phyloP scores from a whole-genome alignment of 2,113 vertebrate genomes.

The Alouatta palliata region DNA sequence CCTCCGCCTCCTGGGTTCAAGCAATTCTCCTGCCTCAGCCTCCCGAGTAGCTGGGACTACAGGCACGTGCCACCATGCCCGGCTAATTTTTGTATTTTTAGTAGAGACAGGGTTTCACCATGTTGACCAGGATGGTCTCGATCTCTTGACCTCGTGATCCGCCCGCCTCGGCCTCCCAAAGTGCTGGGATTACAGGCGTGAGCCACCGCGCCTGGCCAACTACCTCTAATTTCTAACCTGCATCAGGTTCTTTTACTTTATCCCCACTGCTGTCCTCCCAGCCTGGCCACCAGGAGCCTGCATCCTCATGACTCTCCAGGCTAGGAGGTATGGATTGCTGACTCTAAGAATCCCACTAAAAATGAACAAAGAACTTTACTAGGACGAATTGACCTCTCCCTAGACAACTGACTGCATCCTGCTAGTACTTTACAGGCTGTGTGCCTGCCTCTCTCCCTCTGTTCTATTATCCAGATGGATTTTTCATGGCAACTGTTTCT shows the following conservation, averaged over 20 bases:
- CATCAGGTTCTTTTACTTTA: neutral
- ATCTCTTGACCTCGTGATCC: no score
- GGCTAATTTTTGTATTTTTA: no score
- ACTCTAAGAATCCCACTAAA: slow-evolving; percentile 1
- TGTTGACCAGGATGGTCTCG: no score
- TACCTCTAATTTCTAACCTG: neutral
- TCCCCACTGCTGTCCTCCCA: neutral
- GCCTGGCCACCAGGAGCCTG: neutral
- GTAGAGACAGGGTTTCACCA: no score
- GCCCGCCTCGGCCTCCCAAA: no score
- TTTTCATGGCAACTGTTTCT: neutral
- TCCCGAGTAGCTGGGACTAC: no score
- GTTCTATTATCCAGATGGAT: neutral
- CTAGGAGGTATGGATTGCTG: neutral
- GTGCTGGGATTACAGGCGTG: no score
- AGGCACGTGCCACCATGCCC: no score
- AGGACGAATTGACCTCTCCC: neutral
- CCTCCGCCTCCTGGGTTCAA: no score
- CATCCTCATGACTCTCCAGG: neutral
- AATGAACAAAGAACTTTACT: neutral
- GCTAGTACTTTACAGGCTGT: neutral
- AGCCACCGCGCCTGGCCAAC: no score
- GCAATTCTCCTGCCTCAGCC: no score
- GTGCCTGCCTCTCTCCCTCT: neutral
- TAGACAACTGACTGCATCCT: neutral